Conservation (phyloP, 1,140 invertebrate species). For the Microplitis demolitor region DNA sequence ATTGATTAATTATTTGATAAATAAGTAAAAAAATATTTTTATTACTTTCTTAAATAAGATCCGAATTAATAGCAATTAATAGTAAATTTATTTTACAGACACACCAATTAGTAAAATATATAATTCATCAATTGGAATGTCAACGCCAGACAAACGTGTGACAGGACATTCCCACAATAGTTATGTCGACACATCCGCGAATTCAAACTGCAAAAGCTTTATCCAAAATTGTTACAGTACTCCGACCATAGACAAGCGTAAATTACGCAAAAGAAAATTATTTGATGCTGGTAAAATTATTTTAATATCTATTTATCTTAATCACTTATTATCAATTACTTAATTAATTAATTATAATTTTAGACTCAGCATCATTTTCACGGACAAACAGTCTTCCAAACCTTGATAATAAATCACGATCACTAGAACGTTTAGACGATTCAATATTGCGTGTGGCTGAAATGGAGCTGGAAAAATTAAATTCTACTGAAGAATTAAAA, state of each 20-base stretch:
- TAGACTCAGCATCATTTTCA: slow-evolving; percentile 16
- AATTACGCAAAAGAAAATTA: slow-evolving; percentile 38
- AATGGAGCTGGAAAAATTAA: slow-evolving; percentile 40
- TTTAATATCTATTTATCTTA: background rate
- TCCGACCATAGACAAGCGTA: slow-evolving; percentile 29
- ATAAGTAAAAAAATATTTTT: no score
- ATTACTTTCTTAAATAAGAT: no score
- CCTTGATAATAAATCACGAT: slow-evolving; percentile 29
- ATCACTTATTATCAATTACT: background rate
- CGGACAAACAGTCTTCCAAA: slow-evolving; percentile 33
- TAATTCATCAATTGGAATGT: slow-evolving; percentile 27
- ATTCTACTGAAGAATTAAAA: slow-evolving; percentile 35
- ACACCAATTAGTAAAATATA: slow-evolving; percentile 7
- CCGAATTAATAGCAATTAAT: background rate
- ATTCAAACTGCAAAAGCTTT: slow-evolving; percentile 6
- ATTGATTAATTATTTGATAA: no score
- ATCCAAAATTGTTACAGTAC: slow-evolving; percentile 16
- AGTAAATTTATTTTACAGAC: background rate
- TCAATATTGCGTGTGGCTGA: slow-evolving; percentile 39
- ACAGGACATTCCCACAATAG: background rate
- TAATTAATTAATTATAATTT: background rate
- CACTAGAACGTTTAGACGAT: slow-evolving; percentile 36
- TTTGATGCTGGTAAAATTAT: slow-evolving; percentile 35
- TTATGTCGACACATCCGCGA: slow-evolving; percentile 18
- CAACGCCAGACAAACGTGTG: slow-evolving; percentile 35